phyloP scores from a whole-genome alignment of 2,888 invertebrate species.

The Heteromyza rotundicornis region DNA sequence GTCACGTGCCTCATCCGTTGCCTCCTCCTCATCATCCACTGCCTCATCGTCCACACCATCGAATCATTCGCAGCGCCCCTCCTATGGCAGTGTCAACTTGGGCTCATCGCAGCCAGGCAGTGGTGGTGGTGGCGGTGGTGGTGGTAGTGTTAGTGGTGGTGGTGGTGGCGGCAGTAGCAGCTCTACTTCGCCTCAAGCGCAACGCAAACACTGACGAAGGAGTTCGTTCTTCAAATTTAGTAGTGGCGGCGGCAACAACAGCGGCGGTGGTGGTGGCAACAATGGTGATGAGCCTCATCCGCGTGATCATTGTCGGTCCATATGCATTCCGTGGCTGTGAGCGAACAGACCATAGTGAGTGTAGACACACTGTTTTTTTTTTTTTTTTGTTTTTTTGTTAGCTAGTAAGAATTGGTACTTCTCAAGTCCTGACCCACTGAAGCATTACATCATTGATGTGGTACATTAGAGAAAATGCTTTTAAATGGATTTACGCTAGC shows the following conservation, averaged over 20 bases:
- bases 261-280: slow-evolving; percentile 39
- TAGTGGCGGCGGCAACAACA: slow-evolving; percentile 22
- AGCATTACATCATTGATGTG: too few species aligned
- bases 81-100: slow-evolving; percentile 45
- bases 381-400: too few species aligned
- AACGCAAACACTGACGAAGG: slow-evolving; percentile 62
- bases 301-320: slow-evolving; percentile 55
- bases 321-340: slow-evolving; percentile 61
- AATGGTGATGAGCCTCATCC: slow-evolving; percentile 49
- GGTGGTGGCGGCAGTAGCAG: slow-evolving; percentile 35
- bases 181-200: slow-evolving; percentile 45
- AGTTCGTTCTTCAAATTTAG: slow-evolving; percentile 57
- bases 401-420: too few species aligned
- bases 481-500: too few species aligned
- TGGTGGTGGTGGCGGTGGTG: slow-evolving; percentile 43
- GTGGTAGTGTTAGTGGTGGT: not conserved
- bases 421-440: too few species aligned
- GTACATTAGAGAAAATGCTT: too few species aligned
- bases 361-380: too few species aligned
- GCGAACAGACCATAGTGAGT: too few species aligned
- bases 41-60: not conserved
- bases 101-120: slow-evolving; percentile 40
- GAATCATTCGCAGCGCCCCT: slow-evolving; percentile 43
- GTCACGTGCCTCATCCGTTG: slow-evolving; percentile 52
- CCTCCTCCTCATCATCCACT: slow-evolving; percentile 11